Evolutionary conservation across 2,113 vertebrate species (phyloP).

Genomic region (Odocoileus hemionus): DNA sequence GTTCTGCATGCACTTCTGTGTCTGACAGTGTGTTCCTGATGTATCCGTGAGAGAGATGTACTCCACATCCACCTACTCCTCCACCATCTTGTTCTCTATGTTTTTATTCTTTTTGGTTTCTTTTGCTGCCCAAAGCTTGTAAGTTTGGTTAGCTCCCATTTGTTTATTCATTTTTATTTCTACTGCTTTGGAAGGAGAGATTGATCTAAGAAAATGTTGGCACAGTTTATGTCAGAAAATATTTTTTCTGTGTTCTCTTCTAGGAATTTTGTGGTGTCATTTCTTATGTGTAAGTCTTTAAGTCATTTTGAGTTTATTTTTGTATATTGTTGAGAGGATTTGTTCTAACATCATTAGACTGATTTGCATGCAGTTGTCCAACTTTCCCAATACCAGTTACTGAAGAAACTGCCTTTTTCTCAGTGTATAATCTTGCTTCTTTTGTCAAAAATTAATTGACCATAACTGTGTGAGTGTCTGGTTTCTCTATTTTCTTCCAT

Average conservation of each 20-base stretch:
- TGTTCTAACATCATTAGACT: background rate
- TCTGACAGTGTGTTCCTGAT: background rate
- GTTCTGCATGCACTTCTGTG: background rate
- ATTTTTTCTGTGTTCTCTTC: background rate
- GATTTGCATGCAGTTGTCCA: background rate
- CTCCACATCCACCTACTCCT: background rate
- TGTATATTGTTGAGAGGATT: background rate
- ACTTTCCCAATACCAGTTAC: background rate
- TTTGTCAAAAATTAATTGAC: background rate
- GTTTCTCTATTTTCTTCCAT: background rate
- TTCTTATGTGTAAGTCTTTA: background rate
- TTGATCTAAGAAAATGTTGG: background rate
- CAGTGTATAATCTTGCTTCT: background rate
- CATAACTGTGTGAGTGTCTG: background rate
- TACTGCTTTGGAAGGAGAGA: background rate
- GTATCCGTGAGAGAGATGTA: background rate
- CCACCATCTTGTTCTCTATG: background rate
- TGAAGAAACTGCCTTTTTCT: background rate
- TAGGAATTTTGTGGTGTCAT: background rate
- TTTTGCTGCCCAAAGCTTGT: background rate
- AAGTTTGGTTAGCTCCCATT: background rate
- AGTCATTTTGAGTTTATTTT: background rate
- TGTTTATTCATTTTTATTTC: background rate
- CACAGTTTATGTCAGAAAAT: background rate
- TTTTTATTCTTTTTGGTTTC: background rate